A percentile compares a stretch with the other conserved stretches of the same genome.
Evolutionary conservation across 2,797 vertebrate species (phyloP).

Genomic region (Aeoliscus strigatus): DNA sequence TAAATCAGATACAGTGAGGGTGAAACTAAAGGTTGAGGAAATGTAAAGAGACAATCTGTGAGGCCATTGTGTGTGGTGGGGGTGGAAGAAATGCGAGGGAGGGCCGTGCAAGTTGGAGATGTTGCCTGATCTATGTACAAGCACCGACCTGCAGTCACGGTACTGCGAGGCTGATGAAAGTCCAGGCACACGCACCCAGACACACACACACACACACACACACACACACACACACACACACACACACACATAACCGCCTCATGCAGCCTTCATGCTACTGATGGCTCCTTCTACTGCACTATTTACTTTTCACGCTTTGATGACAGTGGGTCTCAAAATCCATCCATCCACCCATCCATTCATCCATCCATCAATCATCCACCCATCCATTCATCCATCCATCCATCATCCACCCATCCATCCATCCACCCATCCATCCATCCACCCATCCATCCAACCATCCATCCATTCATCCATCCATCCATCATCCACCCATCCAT

Average conservation of each 20-base stretch:
- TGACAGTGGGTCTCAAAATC: constrained; percentile 43
- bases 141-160: constrained; percentile 36
- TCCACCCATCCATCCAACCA: too few relatives aligned
- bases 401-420: too few relatives aligned
- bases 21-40: constrained; percentile 5
- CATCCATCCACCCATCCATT: too few relatives aligned
- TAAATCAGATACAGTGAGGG: background rate
- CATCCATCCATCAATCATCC: too few relatives aligned
- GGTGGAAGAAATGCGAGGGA: background rate
- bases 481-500: too few relatives aligned
- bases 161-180: constrained; percentile 22
- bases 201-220: constrained; percentile 15
- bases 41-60: background rate
- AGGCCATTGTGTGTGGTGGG: background rate
- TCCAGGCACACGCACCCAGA: constrained; percentile 14
- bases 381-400: too few relatives aligned
- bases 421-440: too few relatives aligned
- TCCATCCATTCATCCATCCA: too few relatives aligned
- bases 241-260: too few relatives aligned
- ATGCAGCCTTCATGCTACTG: constrained; percentile 31
- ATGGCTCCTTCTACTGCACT: constrained; percentile 35
- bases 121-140: constrained; percentile 29
- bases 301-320: constrained; percentile 45
- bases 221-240: constrained; percentile 5
- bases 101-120: constrained; percentile 14